A percentile compares a stretch with the other conserved stretches of the same genome.
Conservation (phyloP, 2,113 vertebrate genomes). For the Pipa parva region DNA sequence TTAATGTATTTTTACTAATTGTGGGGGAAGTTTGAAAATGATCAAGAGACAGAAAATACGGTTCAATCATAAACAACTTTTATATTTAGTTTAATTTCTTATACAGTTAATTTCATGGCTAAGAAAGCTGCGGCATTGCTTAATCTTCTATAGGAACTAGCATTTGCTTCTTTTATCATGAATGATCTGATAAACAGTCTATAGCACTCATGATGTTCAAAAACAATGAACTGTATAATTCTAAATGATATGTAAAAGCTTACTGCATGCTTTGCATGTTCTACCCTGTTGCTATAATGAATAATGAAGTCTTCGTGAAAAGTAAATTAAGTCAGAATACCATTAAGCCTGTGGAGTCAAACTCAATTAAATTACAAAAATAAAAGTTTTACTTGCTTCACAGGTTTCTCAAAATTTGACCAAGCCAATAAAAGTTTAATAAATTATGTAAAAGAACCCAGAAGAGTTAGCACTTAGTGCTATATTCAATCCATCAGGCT, state of each 20-base stretch:
- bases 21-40: too few relatives aligned
- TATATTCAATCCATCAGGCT: conserved; percentile 41
- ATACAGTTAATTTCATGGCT: too few relatives aligned
- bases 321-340: not conserved
- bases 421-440: conserved; percentile 42
- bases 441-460: conserved; percentile 41
- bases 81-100: too few relatives aligned
- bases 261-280: not conserved
- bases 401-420: conserved; percentile 17
- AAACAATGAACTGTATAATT: not conserved
- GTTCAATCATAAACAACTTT: too few relatives aligned
- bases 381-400: conserved; percentile 29
- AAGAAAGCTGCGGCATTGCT: too few relatives aligned
- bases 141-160: too few relatives aligned
- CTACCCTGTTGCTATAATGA: conserved; percentile 22
- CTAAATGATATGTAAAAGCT: not conserved
- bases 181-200: not conserved
- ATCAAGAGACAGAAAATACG: too few relatives aligned
- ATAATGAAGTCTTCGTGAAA: not conserved
- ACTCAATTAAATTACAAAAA: conserved; percentile 11
- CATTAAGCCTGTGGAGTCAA: conserved; percentile 21
- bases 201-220: not conserved
- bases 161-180: too few relatives aligned
- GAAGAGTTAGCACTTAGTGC: conserved; percentile 25
- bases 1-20: too few relatives aligned